Evolutionary conservation across 2,113 vertebrate genomes (phyloP), one percentile per base, ranked within the genome.

Genomic region (Ariopsis seemanni): DNA sequence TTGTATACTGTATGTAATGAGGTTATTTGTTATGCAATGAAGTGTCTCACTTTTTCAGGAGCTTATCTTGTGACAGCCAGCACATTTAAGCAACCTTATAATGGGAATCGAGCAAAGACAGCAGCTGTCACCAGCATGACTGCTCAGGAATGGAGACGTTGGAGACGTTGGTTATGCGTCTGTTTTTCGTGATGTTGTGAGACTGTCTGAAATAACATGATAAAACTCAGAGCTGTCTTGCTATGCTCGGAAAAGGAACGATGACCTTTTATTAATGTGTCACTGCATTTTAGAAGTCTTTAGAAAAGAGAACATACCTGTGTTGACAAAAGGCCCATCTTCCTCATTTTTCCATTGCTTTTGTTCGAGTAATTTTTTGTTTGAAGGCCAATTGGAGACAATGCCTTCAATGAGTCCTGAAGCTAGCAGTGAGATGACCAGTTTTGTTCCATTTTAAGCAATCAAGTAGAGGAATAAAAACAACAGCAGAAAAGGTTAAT

Each of bases 401-500:
- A 67, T 14, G 11, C 55, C 58, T 87, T 72, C n/a, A 15, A 50
- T 60, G 65, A 77, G 81, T 83, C 71, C 71, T 77, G 30, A 22
- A 7, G 77, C 62, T 87, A 67, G 78, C 30, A 62, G 48, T 15
- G n/a, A 86, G 82, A 55, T 90, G 87, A 87, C 60, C 87, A 78
- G 42, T 82, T 53, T 67, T 78, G 72, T 58, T 87, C 79, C 52
- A 63, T 86, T 88, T 88, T 75, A 52, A 90, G 79, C 58, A 87
- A 60, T 82, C 58, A 85, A 87, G 82, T 53, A 7, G 25, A 52
- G 67, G 77, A 87, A 90, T 85, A 84, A 85, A 88, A 88, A 90
- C 85, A 89, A 90, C 57, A 77, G 53, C 82, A 69, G 60, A 48
- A 90, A 90, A 90, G 89, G 89, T 89, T 89, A 89, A 90, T 89